Base-by-base conservation (phyloP, 2,797 vertebrate species). In the Coranthus polyacanthus region DNA sequence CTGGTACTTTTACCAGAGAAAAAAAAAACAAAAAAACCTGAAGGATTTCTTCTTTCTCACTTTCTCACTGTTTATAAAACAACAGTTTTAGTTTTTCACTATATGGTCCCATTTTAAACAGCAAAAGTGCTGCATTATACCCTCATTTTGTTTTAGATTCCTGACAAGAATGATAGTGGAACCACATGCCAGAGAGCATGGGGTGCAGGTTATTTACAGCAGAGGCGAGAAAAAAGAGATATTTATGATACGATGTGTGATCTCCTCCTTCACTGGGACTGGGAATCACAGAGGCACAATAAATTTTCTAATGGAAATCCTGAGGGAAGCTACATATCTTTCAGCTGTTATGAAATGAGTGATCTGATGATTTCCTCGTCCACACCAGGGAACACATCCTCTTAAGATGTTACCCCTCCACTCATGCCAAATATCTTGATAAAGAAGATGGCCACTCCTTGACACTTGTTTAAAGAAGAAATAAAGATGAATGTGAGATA, bases 201-300 rank as follows among this genome's bases (percentile, higher is more conserved):
- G 36, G 75, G 59, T 43, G 68, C 49, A 72, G 60, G 38, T 68
- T 82, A 75, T 79, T 87, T 74, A 76, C 42, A 70, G 63, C 79
- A 61, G 24, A 68, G 10, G 8, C 17, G 38, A 52, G 72, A 32
- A 65, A 20, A 79, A 54, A 82, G 59, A 68, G 52, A 81, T 68
- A 68, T 72, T 79, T 53, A 84, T 82, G 84, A 89, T 53, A 85
- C 79, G 84, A 89, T 90, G 78, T 85, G 77, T 64, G 78, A 65
- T 75, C 59, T n/a, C n/a, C n/a, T n/a, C n/a, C n/a, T 63, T 21
- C n/a, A 64, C 53, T 44, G 52, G 4, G 24, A 46, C 34, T 59
- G 54, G 57, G 58, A 55, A 70, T 82, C 76, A 65, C 77, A 38
- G 20, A 16, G 57, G 50, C 59, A 41, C 64, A 79, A 64, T 91